Evolutionary conservation across 2,797 vertebrate genomes (phyloP), one percentile per base, ranked within the genome.

Genomic region (Centroberyx gerrardi): DNA sequence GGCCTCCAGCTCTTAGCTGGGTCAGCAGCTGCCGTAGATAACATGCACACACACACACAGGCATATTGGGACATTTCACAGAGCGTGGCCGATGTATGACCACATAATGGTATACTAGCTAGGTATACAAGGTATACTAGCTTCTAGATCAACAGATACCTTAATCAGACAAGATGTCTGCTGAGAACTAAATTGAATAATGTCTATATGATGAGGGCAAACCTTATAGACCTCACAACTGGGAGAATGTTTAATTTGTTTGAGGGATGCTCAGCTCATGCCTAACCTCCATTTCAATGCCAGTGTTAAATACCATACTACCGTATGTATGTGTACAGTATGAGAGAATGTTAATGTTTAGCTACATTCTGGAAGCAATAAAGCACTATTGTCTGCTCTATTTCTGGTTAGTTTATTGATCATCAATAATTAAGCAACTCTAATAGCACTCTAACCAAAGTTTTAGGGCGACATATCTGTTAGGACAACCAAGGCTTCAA

Each of bases 51-150:
- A 97, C 96, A 94, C 92, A 95, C 88, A 93, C 92, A 99, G 95
- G 97, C 96, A 98, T 97, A 97, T 94, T 97, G 96, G 97, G 96
- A 97, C 96, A 95, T 93, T 97, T 97, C 96, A 98, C 96, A 97
- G 95, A 96, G 90, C 92, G 95, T 93, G 93, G 91, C 93, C 82
- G 49, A 92, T 88, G 90, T 92, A 73, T 51, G 85, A 92, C 91
- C 93, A 90, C 84, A 76, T 89, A 81, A 89, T 56, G 22, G 22
- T 22, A 22, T 22, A 22, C 22, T 22, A 22, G 22, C 22, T 22
- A 22, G 22, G 22, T 22, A 22, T 22, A 22, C 22, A 22, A 92
- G 65, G 78, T 86, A 82, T 33, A 72, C 90, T 90, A 87, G 69
- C 73, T 75, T 82, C 66, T 58, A 84, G 49, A 75, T 72, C 15